Base-by-base conservation (phyloP, 2,797 vertebrate species). In the Eospalax fontanierii region DNA sequence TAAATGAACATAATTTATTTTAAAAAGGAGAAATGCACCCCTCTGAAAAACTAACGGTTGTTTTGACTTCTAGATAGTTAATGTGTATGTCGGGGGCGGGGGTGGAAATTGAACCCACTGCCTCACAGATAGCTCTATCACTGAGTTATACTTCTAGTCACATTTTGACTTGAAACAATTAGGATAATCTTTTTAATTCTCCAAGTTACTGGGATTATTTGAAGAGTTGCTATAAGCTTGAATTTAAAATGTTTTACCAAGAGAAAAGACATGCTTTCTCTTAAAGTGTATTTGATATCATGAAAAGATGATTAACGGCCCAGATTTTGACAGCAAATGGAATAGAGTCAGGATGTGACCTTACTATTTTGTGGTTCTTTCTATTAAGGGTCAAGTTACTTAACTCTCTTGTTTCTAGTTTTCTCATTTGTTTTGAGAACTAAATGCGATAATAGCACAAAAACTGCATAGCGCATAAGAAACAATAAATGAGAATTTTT, bases 241-340 rank as follows among this genome's bases (percentile, higher is more conserved):
- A 88, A 86, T 90, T 46, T 86, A 95, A 92, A 79, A 90, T 92
- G 63, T 66, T 14, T 73, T 96, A 30, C 57, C 35, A 85, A 91
- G 43, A 86, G 18, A 89, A 70, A 30, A 46, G 19, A 28, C 0
- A 65, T 70, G 2, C n/a, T 92, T 91, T 89, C 11, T 93, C 94
- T 94, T 63, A 74, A 80, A n/a, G 50, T 75, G 26, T 59, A 2
- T 63, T 88, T 35, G 14, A 40, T 88, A 61, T 54, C 70, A 46
- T 16, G 2, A 87, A 35, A 28, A 66, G 4, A 65, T 81, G 12
- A 88, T 65, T 73, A 71, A 66, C 46, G 88, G 9, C 68, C 81
- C 19, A 50, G 40, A 78, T 24, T 83, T 92, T 54, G 30, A 94
- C 73, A 59, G 84, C 35, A 54, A n/a, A 50, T 92, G 50, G 12